Conservation (phyloP, 53 echinoderm and acorn worm species). For the Mesocentrotus franciscanus region DNA sequence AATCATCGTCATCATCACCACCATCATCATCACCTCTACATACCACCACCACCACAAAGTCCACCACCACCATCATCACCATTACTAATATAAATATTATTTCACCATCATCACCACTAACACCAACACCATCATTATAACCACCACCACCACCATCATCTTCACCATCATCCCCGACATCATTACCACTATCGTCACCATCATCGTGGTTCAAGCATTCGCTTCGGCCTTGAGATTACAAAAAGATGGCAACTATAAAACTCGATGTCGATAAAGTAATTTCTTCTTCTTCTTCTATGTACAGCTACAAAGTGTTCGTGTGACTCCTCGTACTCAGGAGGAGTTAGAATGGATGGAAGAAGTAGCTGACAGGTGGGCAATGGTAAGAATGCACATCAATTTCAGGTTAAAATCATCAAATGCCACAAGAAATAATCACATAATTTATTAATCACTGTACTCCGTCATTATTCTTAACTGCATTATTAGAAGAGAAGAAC, state of each 20-base stretch:
- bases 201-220: background rate
- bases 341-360: conserved; percentile 43
- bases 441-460: no score
- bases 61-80: background rate
- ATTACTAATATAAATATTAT: no score
- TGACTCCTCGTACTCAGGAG: conserved; percentile 54
- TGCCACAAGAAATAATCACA: no score
- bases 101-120: background rate
- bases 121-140: background rate
- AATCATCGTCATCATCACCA: no score
- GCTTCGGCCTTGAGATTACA: no score
- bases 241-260: background rate
- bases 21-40: background rate
- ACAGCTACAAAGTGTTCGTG: conserved; percentile 67
- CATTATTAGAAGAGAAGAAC: no score
- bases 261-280: no score
- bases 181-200: background rate
- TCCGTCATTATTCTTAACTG: no score
- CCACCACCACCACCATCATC: background rate
- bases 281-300: background rate
- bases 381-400: background rate
- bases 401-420: no score
- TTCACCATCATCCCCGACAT: background rate
- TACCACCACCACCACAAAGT: background rate
- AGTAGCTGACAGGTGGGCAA: conserved; percentile 41